Conservation (phyloP, 2,797 vertebrate species). For the Acomys russatus region DNA sequence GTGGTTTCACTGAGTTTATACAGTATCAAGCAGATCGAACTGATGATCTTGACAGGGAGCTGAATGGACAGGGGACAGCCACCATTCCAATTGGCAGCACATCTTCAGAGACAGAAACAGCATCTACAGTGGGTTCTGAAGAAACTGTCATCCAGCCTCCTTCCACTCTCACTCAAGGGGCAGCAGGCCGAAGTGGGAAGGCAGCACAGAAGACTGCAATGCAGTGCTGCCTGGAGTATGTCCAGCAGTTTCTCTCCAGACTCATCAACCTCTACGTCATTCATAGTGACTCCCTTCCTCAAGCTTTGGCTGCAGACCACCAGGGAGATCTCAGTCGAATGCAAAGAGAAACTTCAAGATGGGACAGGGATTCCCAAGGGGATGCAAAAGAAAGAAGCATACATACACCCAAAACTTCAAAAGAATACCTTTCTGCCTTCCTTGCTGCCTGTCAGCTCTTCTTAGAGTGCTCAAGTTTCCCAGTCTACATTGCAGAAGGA, state of each 20-base stretch:
- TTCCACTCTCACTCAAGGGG: slow-evolving; percentile 81
- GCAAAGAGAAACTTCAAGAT: slow-evolving; percentile 85
- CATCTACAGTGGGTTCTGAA: slow-evolving; percentile 90
- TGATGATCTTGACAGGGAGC: slow-evolving; percentile 90
- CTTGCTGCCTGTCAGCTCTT: slow-evolving; percentile 98
- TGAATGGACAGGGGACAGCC: slow-evolving; percentile 81
- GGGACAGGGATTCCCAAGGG: slow-evolving; percentile 85
- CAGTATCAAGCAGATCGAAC: slow-evolving; percentile 94
- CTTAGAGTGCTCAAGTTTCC: slow-evolving; percentile 99
- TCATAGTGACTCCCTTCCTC: slow-evolving; percentile 87
- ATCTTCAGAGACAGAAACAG: slow-evolving; percentile 91
- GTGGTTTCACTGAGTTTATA: slow-evolving; percentile 97
- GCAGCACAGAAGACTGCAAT: slow-evolving; percentile 96
- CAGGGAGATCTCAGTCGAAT: slow-evolving; percentile 80
- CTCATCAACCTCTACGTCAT: slow-evolving; percentile 95
- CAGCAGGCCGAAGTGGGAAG: slow-evolving; percentile 88
- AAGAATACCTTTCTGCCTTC: slow-evolving; percentile 94
- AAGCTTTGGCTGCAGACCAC: slow-evolving; percentile 84
- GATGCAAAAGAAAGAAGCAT: slow-evolving; percentile 85
- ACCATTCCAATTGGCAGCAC: slow-evolving; percentile 87
- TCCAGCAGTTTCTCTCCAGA: slow-evolving; percentile 96
- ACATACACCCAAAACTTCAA: slow-evolving; percentile 87
- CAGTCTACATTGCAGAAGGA: slow-evolving; percentile 98
- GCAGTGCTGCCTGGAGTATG: slow-evolving; percentile 98
- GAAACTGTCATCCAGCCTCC: slow-evolving; percentile 89